Percentiles rank a stretch among this genome's conserved stretches.
Conservation (phyloP, 2,888 invertebrate genomes). For the Acronicta alni region DNA sequence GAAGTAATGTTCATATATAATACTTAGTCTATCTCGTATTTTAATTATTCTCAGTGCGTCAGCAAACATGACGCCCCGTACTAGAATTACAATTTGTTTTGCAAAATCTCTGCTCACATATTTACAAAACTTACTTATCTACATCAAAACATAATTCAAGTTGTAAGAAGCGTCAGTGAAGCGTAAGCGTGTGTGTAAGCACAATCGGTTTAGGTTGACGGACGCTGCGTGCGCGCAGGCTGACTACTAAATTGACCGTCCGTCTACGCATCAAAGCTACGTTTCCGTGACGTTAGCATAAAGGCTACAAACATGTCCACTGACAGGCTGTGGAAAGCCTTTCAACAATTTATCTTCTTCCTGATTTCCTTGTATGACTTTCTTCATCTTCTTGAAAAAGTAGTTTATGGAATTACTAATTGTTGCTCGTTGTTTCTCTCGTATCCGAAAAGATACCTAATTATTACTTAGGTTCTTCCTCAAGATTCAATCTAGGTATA, state of each 20-base stretch:
- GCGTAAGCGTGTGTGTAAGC: conserved; percentile 47
- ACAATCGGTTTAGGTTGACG: conserved; percentile 53
- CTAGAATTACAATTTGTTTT: conserved; percentile 23
- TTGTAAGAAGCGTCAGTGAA: conserved; percentile 50
- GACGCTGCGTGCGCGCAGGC: conserved; percentile 44
- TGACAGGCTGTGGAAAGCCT: conserved; percentile 45
- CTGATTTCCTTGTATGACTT: conserved; percentile 14
- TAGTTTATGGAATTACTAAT: too few relatives aligned
- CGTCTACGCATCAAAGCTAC: conserved; percentile 32
- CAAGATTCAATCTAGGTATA: too few relatives aligned
- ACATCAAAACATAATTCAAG: conserved; percentile 46
- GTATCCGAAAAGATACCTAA: too few relatives aligned
- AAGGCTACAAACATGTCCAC: conserved; percentile 35
- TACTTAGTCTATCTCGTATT: too few relatives aligned
- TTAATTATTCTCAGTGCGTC: conserved; percentile 11
- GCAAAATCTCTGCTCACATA: conserved; percentile 35
- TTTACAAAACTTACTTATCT: conserved; percentile 29
- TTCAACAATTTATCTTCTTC: conserved; percentile 26
- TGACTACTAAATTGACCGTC: conserved; percentile 53
- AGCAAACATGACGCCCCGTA: background rate
- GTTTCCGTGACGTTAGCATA: conserved; percentile 48
- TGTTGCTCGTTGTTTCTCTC: too few relatives aligned
- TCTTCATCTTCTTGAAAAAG: background rate
- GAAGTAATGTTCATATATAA: too few relatives aligned
- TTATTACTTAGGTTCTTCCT: too few relatives aligned